Base-by-base conservation (phyloP, 2,797 vertebrate species). In the Pygocentrus nattereri region DNA sequence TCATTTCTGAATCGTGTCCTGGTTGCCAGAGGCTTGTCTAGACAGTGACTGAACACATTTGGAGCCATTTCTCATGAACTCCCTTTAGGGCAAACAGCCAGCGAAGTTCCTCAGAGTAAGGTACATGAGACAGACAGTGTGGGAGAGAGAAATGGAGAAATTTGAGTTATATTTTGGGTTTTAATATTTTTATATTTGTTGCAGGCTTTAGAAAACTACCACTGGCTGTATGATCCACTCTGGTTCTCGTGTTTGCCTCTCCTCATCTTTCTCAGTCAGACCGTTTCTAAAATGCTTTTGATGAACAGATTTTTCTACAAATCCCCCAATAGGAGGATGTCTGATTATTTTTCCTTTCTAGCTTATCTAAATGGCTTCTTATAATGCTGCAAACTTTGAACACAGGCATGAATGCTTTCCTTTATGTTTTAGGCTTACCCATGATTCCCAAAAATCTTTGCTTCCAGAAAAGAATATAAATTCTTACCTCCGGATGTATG, bases 321-420 rank as follows among this genome's bases (percentile, higher is more conserved):
- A 93, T 92, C 90, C 90, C 89, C 80, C 86, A 88, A 87, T 93
- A 87, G 91, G 90, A 83, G 83, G 81, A 81, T 79, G 72, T 92
- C 91, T 93, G 88, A 92, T 92, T 91, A 80, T 76, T 82, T 88
- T 86, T 58, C 31, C 86, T 52, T 23, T 50, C 67, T 86, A 47
- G 61, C 62, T 75, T 64, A 78, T 88, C 58, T 86, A 77, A 58
- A 23, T 61, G 73, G 80, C 49, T 82, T 34, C 75, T 69, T 2
- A 74, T 72, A 71, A 79, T 6, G 23, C 12, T 25, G n/a, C n/a
- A n/a, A 30, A 44, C 7, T 56, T 27, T 61, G 47, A 68, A 65
- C 18, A 64, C 61, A 54, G 61, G 19, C 61, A 27, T 38, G 2
- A 68, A 19, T 25, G 23, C 69, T 52, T 84, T 41, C 44, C 50